phyloP scores from a whole-genome alignment of 2,797 vertebrate genomes.

The Leucoraja ocellata region DNA sequence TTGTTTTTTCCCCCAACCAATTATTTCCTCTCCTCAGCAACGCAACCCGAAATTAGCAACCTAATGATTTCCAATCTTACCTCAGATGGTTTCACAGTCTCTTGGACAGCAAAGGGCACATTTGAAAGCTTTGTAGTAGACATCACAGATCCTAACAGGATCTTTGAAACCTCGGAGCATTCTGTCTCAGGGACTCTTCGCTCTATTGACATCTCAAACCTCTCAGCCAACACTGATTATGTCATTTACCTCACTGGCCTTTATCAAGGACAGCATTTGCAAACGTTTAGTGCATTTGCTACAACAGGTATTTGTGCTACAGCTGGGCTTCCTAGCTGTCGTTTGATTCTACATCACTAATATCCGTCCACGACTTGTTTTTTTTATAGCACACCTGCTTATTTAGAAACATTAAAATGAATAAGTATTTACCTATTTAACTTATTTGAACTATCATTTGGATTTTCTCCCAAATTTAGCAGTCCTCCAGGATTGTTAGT shows the following conservation, averaged over 20 bases:
- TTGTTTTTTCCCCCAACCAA: slow-evolving; percentile 44
- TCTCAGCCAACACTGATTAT: slow-evolving; percentile 69
- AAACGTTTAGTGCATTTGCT: slow-evolving; percentile 61
- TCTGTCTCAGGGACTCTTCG: slow-evolving; percentile 56
- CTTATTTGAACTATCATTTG: background rate
- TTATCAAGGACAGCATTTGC: slow-evolving; percentile 56
- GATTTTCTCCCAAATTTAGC: background rate
- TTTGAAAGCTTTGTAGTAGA: slow-evolving; percentile 80
- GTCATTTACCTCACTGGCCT: slow-evolving; percentile 70
- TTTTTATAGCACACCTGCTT: slow-evolving; percentile 3
- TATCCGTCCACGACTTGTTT: background rate
- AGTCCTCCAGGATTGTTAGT: background rate
- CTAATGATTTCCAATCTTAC: slow-evolving; percentile 76
- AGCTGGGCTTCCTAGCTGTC: background rate
- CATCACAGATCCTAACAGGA: slow-evolving; percentile 72
- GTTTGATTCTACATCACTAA: slow-evolving; percentile 2
- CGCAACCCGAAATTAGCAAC: slow-evolving; percentile 72
- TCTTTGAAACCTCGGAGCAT: slow-evolving; percentile 65
- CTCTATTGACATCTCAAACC: slow-evolving; percentile 63
- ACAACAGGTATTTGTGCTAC: slow-evolving; percentile 67
- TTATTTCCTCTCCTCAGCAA: slow-evolving; percentile 56
- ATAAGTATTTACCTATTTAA: background rate
- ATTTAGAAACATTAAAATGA: background rate
- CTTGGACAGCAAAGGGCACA: slow-evolving; percentile 64
- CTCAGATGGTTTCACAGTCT: slow-evolving; percentile 71